These are phyloP conservation scores for Prunella fulvescens DNA, from an alignment of 2,113 vertebrate genomes.

Conservation along the genomic window DNA sequence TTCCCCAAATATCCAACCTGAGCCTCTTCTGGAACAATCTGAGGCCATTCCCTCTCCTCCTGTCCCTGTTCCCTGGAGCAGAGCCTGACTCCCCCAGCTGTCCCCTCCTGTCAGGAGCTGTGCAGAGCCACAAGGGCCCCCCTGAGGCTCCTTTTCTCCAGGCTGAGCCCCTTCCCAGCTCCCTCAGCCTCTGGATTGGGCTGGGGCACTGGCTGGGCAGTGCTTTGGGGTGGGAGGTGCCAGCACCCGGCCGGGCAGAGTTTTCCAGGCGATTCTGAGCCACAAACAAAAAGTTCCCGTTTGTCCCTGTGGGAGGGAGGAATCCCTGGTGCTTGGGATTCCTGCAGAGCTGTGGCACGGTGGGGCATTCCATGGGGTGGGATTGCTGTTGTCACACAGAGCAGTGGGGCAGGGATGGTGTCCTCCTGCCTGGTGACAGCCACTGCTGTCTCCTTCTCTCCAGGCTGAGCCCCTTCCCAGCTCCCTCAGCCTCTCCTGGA, in stretches of 20 bases:
- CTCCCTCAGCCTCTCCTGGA: neutral
- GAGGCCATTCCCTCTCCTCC: neutral
- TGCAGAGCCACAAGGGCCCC: neutral
- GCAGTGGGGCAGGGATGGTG: neutral
- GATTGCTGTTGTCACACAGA: neutral
- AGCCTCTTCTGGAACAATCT: neutral
- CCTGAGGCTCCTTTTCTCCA: neutral
- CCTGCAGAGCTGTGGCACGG: neutral
- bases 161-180: neutral
- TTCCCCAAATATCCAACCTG: neutral
- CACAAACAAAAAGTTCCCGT: neutral
- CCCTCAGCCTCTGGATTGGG: neutral
- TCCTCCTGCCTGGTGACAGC: neutral
- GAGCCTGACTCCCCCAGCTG: fast-evolving
- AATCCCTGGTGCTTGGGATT: neutral
- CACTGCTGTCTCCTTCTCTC: neutral
- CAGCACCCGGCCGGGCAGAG: neutral
- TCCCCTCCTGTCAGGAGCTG: neutral
- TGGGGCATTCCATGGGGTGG: neutral
- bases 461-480: neutral
- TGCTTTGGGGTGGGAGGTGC: neutral
- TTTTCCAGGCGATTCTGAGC: neutral
- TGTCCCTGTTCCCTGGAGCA: neutral
- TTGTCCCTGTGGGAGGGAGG: fast-evolving
- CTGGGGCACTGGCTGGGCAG: neutral